Evolutionary conservation across 2,797 vertebrate species (phyloP).

Genomic region (Gila robusta): DNA sequence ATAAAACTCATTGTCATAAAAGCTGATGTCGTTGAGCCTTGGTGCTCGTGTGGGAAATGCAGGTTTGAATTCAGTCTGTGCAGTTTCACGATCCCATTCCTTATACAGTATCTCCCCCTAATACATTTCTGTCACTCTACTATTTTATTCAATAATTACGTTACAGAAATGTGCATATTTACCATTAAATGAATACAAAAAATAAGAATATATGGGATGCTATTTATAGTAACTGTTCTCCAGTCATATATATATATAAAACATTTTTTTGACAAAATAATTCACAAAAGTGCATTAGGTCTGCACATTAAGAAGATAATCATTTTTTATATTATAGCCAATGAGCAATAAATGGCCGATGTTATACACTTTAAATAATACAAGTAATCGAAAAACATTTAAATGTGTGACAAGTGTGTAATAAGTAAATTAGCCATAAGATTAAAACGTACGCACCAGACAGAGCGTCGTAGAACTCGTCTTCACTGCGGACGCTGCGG

Average conservation of each 20-base stretch:
- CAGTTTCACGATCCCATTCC: not conserved
- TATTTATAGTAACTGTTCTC: not conserved
- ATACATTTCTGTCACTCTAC: not conserved
- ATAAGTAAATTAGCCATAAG: not conserved
- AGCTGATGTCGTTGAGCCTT: not conserved
- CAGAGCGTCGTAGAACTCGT: slow-evolving; percentile 95
- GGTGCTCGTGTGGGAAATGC: not conserved
- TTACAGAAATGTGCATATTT: not conserved
- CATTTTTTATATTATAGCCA: too few species aligned
- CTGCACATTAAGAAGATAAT: too few species aligned
- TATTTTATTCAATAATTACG: not conserved
- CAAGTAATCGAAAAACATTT: not conserved
- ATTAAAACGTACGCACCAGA: slow-evolving; percentile 84
- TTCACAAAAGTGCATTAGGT: too few species aligned
- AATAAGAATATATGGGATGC: not conserved
- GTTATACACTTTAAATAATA: not conserved
- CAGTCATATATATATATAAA: not conserved
- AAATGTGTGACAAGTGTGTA: not conserved
- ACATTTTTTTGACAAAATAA: not conserved
- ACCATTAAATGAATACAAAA: not conserved
- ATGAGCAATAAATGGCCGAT: too few species aligned
- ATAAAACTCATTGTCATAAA: not conserved
- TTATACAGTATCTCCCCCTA: not conserved
- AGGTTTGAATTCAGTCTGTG: not conserved
- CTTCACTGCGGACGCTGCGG: slow-evolving; percentile 88